These are phyloP conservation scores for Cerastis leucographa DNA, from an alignment of 2,888 invertebrate species.

Conservation along the genomic window DNA sequence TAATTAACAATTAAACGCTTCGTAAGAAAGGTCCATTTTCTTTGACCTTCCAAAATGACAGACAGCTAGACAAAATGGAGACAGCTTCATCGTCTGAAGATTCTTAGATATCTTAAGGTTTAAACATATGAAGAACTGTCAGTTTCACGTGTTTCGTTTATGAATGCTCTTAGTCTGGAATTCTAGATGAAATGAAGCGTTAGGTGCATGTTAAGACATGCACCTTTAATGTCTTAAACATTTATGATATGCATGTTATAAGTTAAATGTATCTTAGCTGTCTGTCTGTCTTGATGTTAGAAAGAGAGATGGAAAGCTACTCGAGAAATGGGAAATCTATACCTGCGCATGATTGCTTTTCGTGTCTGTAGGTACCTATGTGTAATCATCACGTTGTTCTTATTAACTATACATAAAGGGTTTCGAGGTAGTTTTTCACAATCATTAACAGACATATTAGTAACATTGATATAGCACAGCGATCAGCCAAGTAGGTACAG, in stretches of 20 bases:
- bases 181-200: background rate
- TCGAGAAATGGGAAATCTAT: too few relatives aligned
- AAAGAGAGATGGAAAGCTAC: background rate
- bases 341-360: too few relatives aligned
- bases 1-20: background rate
- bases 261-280: background rate
- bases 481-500: too few relatives aligned
- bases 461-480: too few relatives aligned
- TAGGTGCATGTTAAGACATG: background rate
- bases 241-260: background rate
- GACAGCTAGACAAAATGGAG: constrained; percentile 20
- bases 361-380: too few relatives aligned
- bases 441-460: too few relatives aligned
- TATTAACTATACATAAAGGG: too few relatives aligned
- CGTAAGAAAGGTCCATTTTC: constrained; percentile 19
- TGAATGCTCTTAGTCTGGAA: background rate
- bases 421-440: too few relatives aligned
- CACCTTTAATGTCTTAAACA: background rate
- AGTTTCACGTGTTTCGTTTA: constrained; percentile 11
- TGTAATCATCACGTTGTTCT: too few relatives aligned
- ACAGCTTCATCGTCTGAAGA: background rate
- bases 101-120: background rate
- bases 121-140: constrained; percentile 14
- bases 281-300: background rate
- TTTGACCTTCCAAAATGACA: constrained; percentile 31